Conservation (phyloP, 2,888 invertebrate species). For the Pogonocherus hispidulus region DNA sequence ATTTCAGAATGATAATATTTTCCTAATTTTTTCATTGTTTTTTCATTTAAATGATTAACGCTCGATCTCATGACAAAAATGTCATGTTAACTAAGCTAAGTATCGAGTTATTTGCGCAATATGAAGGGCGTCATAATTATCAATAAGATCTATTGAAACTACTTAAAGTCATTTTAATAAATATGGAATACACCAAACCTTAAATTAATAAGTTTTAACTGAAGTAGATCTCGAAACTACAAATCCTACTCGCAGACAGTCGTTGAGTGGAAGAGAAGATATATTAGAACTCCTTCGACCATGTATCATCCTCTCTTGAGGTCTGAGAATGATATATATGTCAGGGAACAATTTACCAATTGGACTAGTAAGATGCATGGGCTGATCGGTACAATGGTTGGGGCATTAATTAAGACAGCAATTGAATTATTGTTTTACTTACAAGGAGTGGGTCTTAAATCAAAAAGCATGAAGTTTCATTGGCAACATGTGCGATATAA, state of each 20-base stretch:
- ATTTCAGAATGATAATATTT: too few relatives aligned
- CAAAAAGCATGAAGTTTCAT: constrained; percentile 11
- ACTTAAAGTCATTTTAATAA: too few relatives aligned
- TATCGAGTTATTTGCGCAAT: too few relatives aligned
- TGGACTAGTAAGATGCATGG: constrained; percentile 54
- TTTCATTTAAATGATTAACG: too few relatives aligned
- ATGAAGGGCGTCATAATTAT: too few relatives aligned
- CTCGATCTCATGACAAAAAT: too few relatives aligned
- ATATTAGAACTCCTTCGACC: constrained; percentile 58
- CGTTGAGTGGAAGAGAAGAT: constrained; percentile 52
- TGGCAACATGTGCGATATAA: neutral
- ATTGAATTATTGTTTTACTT: constrained; percentile 33
- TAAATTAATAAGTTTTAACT: constrained; percentile 27
- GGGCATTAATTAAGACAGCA: constrained; percentile 46
- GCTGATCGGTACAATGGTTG: constrained; percentile 41
- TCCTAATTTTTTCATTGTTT: too few relatives aligned
- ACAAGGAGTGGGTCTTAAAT: neutral
- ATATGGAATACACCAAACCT: neutral
- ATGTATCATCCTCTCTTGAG: constrained; percentile 62
- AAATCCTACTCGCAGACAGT: constrained; percentile 43
- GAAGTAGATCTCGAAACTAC: constrained; percentile 36
- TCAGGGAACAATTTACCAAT: constrained; percentile 61
- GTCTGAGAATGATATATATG: constrained; percentile 62
- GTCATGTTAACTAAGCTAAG: too few relatives aligned
- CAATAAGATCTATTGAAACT: too few relatives aligned